phyloP scores from a whole-genome alignment of 2,113 vertebrate species.

The Cavia porcellus region DNA sequence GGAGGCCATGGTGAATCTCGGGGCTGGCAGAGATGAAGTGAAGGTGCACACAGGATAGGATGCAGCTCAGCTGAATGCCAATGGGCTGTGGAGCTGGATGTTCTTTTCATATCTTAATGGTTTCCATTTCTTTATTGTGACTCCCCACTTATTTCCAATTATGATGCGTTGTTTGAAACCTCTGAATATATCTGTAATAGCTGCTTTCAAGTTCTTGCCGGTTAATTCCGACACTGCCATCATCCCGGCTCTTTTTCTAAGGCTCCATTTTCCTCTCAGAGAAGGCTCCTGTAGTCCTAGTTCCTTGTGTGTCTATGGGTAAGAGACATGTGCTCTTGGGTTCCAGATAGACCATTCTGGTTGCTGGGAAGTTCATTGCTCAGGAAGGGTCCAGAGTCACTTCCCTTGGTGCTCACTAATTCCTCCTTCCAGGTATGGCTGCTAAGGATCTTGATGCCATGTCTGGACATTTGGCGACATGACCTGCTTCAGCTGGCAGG shows the following conservation, averaged over 20 bases:
- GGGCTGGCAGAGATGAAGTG: neutral
- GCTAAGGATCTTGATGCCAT: neutral
- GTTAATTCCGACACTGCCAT: neutral
- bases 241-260: neutral
- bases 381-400: neutral
- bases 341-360: neutral
- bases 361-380: neutral
- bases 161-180: neutral
- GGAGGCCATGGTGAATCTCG: neutral
- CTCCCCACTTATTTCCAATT: neutral
- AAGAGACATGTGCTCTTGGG: neutral
- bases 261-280: neutral
- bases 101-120: neutral
- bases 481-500: neutral
- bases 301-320: neutral
- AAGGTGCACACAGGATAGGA: neutral
- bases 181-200: neutral
- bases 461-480: neutral
- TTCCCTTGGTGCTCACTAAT: neutral
- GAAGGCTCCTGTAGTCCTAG: neutral
- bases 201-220: neutral
- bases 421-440: neutral
- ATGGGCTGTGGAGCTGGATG: neutral
- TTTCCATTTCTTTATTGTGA: neutral
- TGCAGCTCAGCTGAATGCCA: neutral